phyloP scores from a whole-genome alignment of 2,113 vertebrate species.

The Psilopsiagon aurifrons region DNA sequence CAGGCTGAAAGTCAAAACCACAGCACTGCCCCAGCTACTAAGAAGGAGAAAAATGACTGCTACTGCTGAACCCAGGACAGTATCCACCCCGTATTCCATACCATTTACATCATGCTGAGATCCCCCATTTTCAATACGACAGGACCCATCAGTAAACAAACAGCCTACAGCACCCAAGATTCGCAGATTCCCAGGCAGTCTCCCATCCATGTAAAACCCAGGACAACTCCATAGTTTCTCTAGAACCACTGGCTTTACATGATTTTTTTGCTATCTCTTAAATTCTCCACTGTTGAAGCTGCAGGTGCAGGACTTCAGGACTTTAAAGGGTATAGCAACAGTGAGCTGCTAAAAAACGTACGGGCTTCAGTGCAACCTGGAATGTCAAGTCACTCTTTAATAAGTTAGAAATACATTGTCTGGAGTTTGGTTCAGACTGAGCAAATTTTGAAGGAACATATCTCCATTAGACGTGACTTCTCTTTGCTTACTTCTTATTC shows the following conservation, averaged over 20 bases:
- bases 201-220: too few species aligned
- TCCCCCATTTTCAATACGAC: too few species aligned
- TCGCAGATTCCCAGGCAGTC: too few species aligned
- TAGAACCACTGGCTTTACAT: neutral
- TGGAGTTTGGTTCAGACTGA: neutral
- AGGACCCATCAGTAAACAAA: too few species aligned
- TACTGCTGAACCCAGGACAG: too few species aligned
- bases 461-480: neutral
- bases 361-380: neutral
- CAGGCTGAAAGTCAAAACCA: too few species aligned
- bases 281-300: neutral
- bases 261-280: neutral
- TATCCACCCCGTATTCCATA: too few species aligned
- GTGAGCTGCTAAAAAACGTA: neutral
- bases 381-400: neutral
- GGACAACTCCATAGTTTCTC: neutral
- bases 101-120: too few species aligned
- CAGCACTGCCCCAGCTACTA: too few species aligned
- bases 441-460: neutral
- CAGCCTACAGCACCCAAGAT: too few species aligned
- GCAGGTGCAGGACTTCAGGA: neutral
- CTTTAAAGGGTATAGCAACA: neutral
- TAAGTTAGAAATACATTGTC: neutral
- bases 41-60: too few species aligned
- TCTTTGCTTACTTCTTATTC: neutral